A percentile compares a stretch with the other conserved stretches of the same genome.
phyloP scores from a whole-genome alignment of 2,797 vertebrate species.

The Phrynocephalus forsythii region DNA sequence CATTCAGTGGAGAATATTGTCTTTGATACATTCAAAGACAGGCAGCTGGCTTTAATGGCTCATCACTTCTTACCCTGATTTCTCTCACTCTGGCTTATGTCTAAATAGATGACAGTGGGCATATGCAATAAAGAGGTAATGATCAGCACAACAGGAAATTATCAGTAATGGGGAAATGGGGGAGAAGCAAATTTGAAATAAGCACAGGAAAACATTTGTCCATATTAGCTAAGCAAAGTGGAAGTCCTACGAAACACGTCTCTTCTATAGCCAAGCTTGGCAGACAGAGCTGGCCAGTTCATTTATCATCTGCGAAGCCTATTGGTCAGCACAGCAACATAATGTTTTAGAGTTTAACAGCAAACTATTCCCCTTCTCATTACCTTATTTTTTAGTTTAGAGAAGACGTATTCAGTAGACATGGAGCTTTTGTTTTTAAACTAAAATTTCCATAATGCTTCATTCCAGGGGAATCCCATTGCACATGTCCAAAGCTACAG shows the following conservation, averaged over 20 bases:
- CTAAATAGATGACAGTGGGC: constrained; percentile 16
- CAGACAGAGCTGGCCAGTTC: constrained; percentile 11
- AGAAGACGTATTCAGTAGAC: no score
- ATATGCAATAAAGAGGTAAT: constrained; percentile 12
- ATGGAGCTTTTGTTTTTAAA: no score
- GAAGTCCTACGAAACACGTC: neutral
- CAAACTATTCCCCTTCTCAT: no score
- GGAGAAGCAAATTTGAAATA: constrained; percentile 6
- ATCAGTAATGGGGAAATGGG: constrained; percentile 21
- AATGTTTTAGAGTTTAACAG: neutral
- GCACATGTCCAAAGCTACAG: neutral
- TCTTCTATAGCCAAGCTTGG: neutral
- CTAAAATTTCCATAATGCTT: no score
- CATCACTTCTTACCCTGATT: constrained; percentile 17
- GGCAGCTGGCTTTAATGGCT: constrained; percentile 29
- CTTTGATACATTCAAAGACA: neutral
- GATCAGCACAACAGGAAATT: constrained; percentile 31
- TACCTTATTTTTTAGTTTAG: no score
- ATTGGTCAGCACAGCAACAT: neutral
- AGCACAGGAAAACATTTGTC: neutral
- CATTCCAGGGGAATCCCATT: no score
- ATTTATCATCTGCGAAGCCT: constrained; percentile 1
- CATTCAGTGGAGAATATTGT: constrained; percentile 14
- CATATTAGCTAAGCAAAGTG: neutral
- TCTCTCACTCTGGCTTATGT: constrained; percentile 19